Evolutionary conservation across 2,888 invertebrate genomes (phyloP), one percentile per base, ranked within the genome.

Genomic region (Hydropsyche betteni): DNA sequence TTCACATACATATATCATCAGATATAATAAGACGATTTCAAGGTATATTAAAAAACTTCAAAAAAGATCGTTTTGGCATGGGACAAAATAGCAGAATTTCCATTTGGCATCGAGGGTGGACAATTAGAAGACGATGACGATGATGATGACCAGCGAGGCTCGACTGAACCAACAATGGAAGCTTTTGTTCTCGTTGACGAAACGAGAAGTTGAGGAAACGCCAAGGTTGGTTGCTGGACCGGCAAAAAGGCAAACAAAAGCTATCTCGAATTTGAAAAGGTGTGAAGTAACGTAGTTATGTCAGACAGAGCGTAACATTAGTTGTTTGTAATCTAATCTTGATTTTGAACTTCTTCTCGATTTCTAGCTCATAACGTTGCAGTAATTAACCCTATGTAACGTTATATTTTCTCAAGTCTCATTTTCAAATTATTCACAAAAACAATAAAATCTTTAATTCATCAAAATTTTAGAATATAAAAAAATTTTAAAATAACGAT

Each of bases 181-280:
- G 53, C 53, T 53, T 44, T 44, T 44, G 44, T 44, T 44, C 44
- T 44, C 44, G 44, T 44, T 44, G 44, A 44, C 44, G 44, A 44
- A 53, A 16, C 53, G 53, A 53, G 14, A 44, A n/a, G 53, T 14
- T 5, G 24, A 24, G 16, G 58, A 24, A 58, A 58, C 58, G 24
- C 58, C 58, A 58, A 58, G 58, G 58, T 24, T 58, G 58, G 14
- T 16, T 58, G 58, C 14, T 24, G 24, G 24, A 58, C 58, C 58
- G 58, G 58, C 58, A 24, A 58, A 58, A 24, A 58, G 58, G 4
- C 14, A 24, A 58, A 58, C 58, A 58, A 58, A 53, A 58, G 24
- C 58, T 58, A 14, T 1, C 14, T 24, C 24, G 24, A 10, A 44
- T 44, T 44, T 10, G 44, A 8, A 44, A 44, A 44, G 44, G 44